Evolutionary conservation across 2,888 invertebrate genomes (phyloP).

Genomic region (Drosophila neutralis): DNA sequence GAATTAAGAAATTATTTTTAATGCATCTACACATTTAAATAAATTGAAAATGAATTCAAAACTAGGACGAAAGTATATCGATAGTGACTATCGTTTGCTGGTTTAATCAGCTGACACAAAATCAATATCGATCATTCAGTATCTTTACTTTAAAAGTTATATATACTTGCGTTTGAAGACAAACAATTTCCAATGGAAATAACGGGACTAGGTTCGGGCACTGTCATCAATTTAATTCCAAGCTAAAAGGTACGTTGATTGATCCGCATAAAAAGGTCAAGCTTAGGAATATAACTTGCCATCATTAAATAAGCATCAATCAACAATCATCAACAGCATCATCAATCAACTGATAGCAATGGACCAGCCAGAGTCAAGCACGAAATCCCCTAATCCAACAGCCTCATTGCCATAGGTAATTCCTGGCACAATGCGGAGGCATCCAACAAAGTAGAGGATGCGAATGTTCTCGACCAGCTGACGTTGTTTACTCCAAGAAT

Average conservation of each 20-base stretch:
- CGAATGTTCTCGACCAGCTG: background rate
- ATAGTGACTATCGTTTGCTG: background rate
- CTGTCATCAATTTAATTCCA: background rate
- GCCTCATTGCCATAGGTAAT: background rate
- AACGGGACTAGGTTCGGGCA: background rate
- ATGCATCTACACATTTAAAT: background rate
- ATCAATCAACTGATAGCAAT: background rate
- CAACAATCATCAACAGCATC: background rate
- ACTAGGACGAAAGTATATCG: background rate
- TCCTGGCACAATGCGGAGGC: background rate
- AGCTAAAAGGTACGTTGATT: background rate
- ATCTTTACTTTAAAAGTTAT: background rate
- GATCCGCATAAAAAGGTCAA: background rate
- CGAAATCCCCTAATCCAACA: background rate
- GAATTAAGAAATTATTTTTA: background rate
- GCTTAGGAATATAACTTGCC: background rate
- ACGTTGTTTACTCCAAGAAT: background rate
- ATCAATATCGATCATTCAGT: background rate
- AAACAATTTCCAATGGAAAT: background rate
- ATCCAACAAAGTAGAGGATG: background rate
- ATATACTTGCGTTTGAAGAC: background rate
- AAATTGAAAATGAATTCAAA: background rate
- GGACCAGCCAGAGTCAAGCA: background rate
- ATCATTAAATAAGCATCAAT: background rate
- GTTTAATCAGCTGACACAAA: background rate